phyloP scores from a whole-genome alignment of 1,140 invertebrate genomes.

The Paralvinella palmiformis region DNA sequence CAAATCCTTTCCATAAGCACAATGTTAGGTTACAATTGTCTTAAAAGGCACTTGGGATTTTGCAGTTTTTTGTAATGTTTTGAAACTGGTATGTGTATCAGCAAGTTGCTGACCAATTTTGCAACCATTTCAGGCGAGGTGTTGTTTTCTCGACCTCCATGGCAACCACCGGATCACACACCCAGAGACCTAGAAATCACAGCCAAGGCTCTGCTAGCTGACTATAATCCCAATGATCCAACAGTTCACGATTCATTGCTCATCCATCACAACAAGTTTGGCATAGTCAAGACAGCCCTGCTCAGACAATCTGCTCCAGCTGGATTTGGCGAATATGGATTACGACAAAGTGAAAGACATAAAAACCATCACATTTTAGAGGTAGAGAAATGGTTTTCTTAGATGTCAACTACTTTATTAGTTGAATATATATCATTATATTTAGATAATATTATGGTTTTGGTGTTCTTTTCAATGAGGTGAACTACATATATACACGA shows the following conservation, averaged over 20 bases:
- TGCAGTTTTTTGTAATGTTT: too few relatives aligned
- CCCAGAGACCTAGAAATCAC: slow-evolving; percentile 40
- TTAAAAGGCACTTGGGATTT: too few relatives aligned
- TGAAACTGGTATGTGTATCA: too few relatives aligned
- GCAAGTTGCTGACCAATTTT: too few relatives aligned
- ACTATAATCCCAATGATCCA: slow-evolving; percentile 41
- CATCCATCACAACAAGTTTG: slow-evolving; percentile 39
- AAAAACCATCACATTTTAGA: slow-evolving; percentile 6
- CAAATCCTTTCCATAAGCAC: too few relatives aligned
- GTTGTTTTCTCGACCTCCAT: slow-evolving; percentile 31
- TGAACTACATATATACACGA: too few relatives aligned
- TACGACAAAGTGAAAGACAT: not conserved
- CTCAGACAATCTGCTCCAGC: not conserved
- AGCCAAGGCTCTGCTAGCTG: slow-evolving; percentile 31
- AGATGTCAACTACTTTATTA: too few relatives aligned
- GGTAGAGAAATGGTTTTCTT: not conserved
- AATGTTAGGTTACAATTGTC: too few relatives aligned
- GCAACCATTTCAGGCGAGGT: slow-evolving; percentile 16
- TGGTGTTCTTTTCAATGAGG: too few relatives aligned
- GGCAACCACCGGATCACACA: slow-evolving; percentile 29
- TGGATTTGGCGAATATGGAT: not conserved
- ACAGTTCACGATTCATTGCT: slow-evolving; percentile 6
- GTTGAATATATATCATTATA: too few relatives aligned
- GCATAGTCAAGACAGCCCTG: slow-evolving; percentile 26
- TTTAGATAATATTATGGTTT: too few relatives aligned